phyloP scores from a whole-genome alignment of 2,797 vertebrate genomes.

The Acridotheres tristis region DNA sequence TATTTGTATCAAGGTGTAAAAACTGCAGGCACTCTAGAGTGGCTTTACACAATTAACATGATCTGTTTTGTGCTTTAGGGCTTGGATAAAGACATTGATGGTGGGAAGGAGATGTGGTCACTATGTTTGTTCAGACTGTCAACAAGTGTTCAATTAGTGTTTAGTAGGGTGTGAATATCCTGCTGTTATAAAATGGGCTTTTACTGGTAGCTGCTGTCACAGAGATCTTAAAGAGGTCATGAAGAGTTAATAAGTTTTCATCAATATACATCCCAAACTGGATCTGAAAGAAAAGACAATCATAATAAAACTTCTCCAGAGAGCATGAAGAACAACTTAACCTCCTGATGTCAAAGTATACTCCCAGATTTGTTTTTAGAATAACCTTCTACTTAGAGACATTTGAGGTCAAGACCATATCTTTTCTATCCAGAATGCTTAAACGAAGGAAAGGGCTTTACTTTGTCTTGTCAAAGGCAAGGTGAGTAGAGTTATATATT shows the following conservation, averaged over 20 bases:
- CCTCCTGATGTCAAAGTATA: not conserved
- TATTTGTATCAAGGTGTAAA: not conserved
- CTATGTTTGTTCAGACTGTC: not conserved
- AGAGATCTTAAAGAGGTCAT: not conserved
- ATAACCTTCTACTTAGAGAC: not conserved
- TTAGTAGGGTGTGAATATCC: not conserved
- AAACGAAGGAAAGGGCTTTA: not conserved
- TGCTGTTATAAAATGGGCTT: not conserved
- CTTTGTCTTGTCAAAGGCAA: not conserved
- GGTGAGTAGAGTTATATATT: not conserved
- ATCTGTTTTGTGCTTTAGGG: not conserved
- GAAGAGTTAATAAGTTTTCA: not conserved
- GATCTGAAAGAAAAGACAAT: not conserved
- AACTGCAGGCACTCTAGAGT: not conserved
- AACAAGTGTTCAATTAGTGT: not conserved
- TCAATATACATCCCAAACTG: not conserved
- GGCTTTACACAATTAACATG: not conserved
- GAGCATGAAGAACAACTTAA: not conserved
- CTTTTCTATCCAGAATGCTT: not conserved
- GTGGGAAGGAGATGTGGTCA: not conserved
- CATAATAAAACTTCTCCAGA: not conserved
- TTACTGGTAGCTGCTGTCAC: not conserved
- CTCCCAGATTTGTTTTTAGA: not conserved
- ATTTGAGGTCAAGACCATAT: not conserved
- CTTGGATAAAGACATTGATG: not conserved